A percentile compares a stretch with the other conserved stretches of the same genome.
phyloP scores from a whole-genome alignment of 2,797 vertebrate species.

The Ibycter americanus region DNA sequence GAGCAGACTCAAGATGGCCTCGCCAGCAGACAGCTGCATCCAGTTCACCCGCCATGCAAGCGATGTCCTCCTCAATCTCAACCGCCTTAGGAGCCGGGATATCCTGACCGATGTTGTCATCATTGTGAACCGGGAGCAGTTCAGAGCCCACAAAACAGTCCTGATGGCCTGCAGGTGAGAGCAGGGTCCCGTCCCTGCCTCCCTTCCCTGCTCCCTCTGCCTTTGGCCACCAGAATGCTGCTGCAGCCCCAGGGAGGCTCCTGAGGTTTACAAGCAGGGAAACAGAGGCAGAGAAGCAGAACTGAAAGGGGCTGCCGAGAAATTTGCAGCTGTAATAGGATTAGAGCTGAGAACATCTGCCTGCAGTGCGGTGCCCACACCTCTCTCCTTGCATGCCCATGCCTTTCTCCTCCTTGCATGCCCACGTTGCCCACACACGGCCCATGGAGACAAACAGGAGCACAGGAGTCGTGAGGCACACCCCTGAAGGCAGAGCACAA shows the following conservation, averaged over 20 bases:
- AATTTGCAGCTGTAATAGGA: background rate
- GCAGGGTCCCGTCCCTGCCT: background rate
- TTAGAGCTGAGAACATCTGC: background rate
- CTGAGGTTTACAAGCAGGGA: background rate
- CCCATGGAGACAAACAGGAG: background rate
- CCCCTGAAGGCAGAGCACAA: background rate
- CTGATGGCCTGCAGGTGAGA: conserved; percentile 98
- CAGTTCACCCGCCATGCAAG: conserved; percentile 98
- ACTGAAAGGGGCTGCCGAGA: background rate
- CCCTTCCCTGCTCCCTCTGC: background rate
- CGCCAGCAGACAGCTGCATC: conserved; percentile 96
- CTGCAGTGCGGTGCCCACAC: background rate
- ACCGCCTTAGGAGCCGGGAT: conserved; percentile 93
- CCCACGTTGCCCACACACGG: background rate
- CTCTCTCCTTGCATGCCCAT: background rate
- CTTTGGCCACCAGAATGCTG: background rate
- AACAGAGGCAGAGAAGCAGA: background rate
- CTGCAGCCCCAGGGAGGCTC: background rate
- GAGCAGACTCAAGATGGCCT: conserved; percentile 90
- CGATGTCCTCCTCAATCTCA: conserved; percentile 97
- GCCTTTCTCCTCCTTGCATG: background rate
- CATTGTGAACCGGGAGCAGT: conserved; percentile 94
- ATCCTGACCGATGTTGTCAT: conserved; percentile 98
- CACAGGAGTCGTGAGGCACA: background rate
- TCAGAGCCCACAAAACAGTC: conserved; percentile 97